Evolutionary conservation across 2,888 invertebrate species (phyloP).

Genomic region (Creontiades dilutus): DNA sequence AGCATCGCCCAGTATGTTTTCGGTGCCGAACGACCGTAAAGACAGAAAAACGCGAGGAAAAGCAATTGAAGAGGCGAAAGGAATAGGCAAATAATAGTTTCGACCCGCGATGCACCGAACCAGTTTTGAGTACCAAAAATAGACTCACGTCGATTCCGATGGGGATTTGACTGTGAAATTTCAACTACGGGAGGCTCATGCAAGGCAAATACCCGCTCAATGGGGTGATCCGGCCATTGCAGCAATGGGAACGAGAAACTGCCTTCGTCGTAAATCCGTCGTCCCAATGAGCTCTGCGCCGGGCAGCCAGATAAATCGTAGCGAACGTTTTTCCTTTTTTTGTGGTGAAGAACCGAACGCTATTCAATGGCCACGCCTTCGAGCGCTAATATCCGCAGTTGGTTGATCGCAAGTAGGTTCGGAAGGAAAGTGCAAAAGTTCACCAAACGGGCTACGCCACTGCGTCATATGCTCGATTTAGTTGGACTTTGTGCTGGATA

Average conservation of each 20-base stretch:
- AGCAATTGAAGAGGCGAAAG: not conserved
- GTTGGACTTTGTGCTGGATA: too few relatives aligned
- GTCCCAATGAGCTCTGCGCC: not conserved
- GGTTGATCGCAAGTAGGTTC: too few relatives aligned
- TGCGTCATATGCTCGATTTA: too few relatives aligned
- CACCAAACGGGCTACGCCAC: too few relatives aligned
- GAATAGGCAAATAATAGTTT: not conserved
- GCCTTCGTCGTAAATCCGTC: slow-evolving; percentile 35
- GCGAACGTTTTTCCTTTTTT: slow-evolving; percentile 19
- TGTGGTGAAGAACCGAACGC: not conserved
- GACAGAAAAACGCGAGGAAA: not conserved
- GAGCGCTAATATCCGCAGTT: not conserved
- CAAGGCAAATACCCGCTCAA: slow-evolving; percentile 44
- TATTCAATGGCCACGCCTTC: not conserved
- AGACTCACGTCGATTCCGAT: not conserved
- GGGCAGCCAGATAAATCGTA: not conserved
- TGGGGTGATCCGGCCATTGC: slow-evolving; percentile 43
- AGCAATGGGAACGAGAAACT: slow-evolving; percentile 12
- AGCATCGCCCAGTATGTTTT: too few relatives aligned
- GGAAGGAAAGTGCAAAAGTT: too few relatives aligned
- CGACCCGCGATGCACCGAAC: slow-evolving; percentile 20
- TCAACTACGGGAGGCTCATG: slow-evolving; percentile 11
- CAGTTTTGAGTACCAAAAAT: slow-evolving; percentile 19
- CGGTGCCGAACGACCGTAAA: too few relatives aligned
- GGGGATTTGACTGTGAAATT: slow-evolving; percentile 47